Base-by-base conservation (phyloP, 1,140 invertebrate genomes). In the Rhopalosiphum padi region DNA sequence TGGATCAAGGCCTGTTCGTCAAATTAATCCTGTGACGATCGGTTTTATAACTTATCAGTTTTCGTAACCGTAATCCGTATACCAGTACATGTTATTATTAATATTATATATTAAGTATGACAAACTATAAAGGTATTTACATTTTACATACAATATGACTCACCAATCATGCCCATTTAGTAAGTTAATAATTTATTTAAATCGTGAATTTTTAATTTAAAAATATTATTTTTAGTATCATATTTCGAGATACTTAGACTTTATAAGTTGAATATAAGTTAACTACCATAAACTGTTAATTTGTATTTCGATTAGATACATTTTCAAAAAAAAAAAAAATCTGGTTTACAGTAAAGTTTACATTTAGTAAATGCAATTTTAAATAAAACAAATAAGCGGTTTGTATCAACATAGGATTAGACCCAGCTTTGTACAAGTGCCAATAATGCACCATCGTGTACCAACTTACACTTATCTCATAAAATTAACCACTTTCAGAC, bases 1-100 rank as follows among this genome's bases (percentile, higher is more conserved):
- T 37, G 90, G 90, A 48, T 91, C 90, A 25, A 91, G 43, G 18
- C 43, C 90, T 91, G 18, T 37, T 35, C 18, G 46, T n/a, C 86
- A 48, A 88, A 48, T 88, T 53, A 77, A 77, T n/a, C 60, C n/a
- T n/a, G 60, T 18, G 60, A 77, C 30, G 60, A 18, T 77, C 60
- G 30, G 60, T 77, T 77, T 77, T 22, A 77, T n/a, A 77, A n/a
- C 30, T n/a, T n/a, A n/a, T 77, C 60, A 77, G 60, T 77, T n/a
- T n/a, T 77, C 15, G 15, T n/a, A 18, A 77, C 18, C 5, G n/a
- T 18, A 1, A 77, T 15, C 23, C n/a, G 15, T n/a, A n/a, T 77
- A n/a, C n/a, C 15, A 77, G n/a, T n/a, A 35, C 30, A 30, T 30
- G 30, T n/a, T n/a, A 77, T n/a, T 77, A n/a, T 77, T 77, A 77